Evolutionary conservation across 2,113 vertebrate species (phyloP).

Genomic region (Pluvianellus socialis): DNA sequence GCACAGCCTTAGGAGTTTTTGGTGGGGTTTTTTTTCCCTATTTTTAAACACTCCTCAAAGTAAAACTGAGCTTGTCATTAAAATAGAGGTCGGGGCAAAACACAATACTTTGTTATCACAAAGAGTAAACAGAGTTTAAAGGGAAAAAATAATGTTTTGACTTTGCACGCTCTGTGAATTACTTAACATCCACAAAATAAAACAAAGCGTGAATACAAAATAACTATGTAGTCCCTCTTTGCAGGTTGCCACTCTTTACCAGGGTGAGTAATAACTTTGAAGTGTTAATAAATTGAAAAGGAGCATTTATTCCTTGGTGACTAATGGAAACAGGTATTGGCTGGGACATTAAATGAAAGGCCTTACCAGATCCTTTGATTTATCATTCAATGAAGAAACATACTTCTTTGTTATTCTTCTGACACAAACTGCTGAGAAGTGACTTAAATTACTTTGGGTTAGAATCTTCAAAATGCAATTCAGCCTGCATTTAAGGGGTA

Average conservation of each 20-base stretch:
- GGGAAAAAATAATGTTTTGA: neutral
- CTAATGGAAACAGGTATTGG: slow-evolving; percentile 8
- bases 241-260: neutral
- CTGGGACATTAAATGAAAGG: neutral
- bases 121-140: neutral
- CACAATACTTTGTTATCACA: neutral
- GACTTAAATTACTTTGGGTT: neutral
- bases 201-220: neutral
- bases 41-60: neutral
- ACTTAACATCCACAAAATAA: neutral
- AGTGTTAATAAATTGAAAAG: slow-evolving; percentile 1
- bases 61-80: neutral
- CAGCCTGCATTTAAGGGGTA: neutral
- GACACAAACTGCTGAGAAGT: neutral
- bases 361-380: neutral
- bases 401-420: slow-evolving; percentile 3
- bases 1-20: neutral
- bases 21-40: rapidly evolving
- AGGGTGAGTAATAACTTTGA: neutral
- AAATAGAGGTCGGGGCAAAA: neutral
- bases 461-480: slow-evolving; percentile 6
- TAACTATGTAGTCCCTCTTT: neutral
- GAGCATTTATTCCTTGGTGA: neutral
- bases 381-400: slow-evolving; percentile 25
- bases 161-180: neutral